Percentiles rank a stretch among this genome's conserved stretches.
phyloP scores from a whole-genome alignment of 2,113 vertebrate species.

The Rhodinocichla rosea region DNA sequence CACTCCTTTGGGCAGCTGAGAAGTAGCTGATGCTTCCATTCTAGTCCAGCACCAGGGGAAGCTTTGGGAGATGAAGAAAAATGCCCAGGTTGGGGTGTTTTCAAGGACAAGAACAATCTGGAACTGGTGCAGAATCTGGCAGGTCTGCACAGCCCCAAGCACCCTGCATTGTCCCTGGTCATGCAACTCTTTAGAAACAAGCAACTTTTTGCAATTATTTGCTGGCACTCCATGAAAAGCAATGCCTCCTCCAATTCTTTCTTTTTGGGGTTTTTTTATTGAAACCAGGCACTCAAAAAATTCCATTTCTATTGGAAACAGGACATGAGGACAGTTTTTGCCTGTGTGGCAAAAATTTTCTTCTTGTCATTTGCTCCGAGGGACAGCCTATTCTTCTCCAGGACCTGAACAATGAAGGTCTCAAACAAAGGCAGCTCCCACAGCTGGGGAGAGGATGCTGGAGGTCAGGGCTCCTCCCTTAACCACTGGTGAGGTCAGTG shows the following conservation, averaged over 20 bases:
- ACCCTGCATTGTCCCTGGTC: background rate
- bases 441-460: constrained; percentile 1
- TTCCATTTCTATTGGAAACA: constrained; percentile 28
- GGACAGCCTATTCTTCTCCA: constrained; percentile 8
- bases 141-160: background rate
- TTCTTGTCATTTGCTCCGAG: background rate
- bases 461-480: constrained; percentile 1
- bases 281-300: constrained; percentile 39
- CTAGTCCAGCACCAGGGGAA: background rate
- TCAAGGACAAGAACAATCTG: background rate
- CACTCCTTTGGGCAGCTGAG: background rate
- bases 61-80: background rate
- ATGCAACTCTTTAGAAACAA: background rate
- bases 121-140: background rate
- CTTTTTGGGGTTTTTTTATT: background rate
- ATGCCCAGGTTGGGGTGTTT: background rate
- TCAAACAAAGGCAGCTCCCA: background rate
- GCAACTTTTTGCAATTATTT: constrained; percentile 9
- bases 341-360: constrained; percentile 41
- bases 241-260: constrained; percentile 1
- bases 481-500: background rate
- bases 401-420: constrained; percentile 22
- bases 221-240: constrained; percentile 40
- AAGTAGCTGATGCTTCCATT: background rate
- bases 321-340: background rate